Evolutionary conservation across 2,113 vertebrate genomes (phyloP).

Genomic region (Egretta garzetta): DNA sequence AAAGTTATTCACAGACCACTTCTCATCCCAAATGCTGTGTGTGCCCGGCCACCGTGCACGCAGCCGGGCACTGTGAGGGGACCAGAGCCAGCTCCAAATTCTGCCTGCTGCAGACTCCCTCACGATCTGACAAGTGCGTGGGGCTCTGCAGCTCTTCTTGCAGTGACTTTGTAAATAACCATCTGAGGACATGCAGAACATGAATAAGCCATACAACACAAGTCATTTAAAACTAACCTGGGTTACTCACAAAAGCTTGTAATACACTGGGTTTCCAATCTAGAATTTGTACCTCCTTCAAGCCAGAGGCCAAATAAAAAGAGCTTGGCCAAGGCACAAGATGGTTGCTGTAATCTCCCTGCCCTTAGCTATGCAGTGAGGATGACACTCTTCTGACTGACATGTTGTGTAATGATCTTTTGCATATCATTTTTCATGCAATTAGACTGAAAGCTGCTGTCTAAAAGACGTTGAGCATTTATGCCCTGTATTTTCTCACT

Average conservation of each 20-base stretch:
- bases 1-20: neutral
- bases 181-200: neutral
- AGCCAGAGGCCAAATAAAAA: neutral
- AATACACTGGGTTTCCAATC: neutral
- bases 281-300: neutral
- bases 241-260: neutral
- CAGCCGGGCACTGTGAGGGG: neutral
- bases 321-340: neutral
- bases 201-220: neutral
- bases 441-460: neutral
- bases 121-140: rapidly evolving
- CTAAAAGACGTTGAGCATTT: neutral
- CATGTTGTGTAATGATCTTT: neutral
- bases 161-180: neutral
- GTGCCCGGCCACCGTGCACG: rapidly evolving
- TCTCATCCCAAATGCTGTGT: neutral
- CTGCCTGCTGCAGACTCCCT: neutral
- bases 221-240: neutral
- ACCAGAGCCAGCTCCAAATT: neutral
- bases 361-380: neutral
- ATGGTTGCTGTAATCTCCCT: neutral
- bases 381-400: neutral
- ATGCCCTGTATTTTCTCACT: neutral
- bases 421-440: neutral
- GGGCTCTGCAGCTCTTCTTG: neutral